Evolutionary conservation across 2,797 vertebrate genomes (phyloP).

Genomic region (Atherinosoma microstoma): DNA sequence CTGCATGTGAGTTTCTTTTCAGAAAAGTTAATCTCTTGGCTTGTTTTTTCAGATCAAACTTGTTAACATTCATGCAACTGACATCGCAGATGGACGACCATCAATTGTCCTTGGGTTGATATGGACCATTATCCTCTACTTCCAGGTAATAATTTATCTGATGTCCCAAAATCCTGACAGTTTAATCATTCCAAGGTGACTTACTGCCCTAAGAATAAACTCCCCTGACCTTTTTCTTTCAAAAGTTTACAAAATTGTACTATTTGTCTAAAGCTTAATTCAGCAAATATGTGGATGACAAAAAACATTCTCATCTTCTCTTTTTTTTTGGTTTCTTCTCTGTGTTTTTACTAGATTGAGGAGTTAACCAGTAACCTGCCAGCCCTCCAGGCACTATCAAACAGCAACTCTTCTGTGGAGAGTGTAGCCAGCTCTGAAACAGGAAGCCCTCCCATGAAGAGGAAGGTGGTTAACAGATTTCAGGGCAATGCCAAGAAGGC

Average conservation of each 20-base stretch:
- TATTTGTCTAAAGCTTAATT: not conserved
- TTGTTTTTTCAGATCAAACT: slow-evolving; percentile 91
- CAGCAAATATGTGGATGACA: not conserved
- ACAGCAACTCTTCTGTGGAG: slow-evolving; percentile 94
- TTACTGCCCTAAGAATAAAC: not conserved
- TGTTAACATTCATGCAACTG: slow-evolving; percentile 98
- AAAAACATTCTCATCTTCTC: not conserved
- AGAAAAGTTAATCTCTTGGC: slow-evolving; percentile 29
- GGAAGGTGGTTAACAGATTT: slow-evolving; percentile 91
- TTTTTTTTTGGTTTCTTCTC: slow-evolving; percentile 16
- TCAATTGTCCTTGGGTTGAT: slow-evolving; percentile 96
- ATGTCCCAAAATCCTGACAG: not conserved
- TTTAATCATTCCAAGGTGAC: slow-evolving; percentile 14
- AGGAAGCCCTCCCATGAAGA: slow-evolving; percentile 94
- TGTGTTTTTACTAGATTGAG: slow-evolving; percentile 87
- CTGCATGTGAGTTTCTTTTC: slow-evolving; percentile 2
- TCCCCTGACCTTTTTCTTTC: not conserved
- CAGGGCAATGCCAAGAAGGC: slow-evolving; percentile 95
- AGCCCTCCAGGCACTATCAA: slow-evolving; percentile 90
- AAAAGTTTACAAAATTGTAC: not conserved
- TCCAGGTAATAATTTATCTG: slow-evolving; percentile 87
- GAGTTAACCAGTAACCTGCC: slow-evolving; percentile 97
- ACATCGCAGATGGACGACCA: slow-evolving; percentile 96
- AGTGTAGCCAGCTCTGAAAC: slow-evolving; percentile 90
- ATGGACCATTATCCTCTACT: slow-evolving; percentile 98